Evolutionary conservation across 2,888 invertebrate species (phyloP).

Genomic region (Diabrotica balteata): DNA sequence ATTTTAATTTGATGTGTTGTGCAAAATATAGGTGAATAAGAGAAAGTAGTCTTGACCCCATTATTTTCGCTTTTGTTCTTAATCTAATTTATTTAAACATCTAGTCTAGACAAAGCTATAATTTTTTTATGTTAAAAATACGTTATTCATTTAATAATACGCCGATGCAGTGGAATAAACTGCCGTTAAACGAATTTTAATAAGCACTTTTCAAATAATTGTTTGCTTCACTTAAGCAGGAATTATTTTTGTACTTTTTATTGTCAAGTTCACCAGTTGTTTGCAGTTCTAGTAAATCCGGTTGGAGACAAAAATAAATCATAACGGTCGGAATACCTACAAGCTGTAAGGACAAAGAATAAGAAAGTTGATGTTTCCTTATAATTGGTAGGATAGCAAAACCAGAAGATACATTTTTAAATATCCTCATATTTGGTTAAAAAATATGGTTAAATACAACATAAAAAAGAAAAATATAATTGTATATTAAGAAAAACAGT

Average conservation of each 20-base stretch:
- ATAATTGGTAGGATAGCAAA: background rate
- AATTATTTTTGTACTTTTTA: constrained; percentile 27
- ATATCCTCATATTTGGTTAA: background rate
- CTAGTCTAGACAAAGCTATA: too few species aligned
- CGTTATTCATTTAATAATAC: too few species aligned
- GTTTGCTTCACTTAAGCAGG: background rate
- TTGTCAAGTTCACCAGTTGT: constrained; percentile 14
- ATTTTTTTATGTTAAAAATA: too few species aligned
- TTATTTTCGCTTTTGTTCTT: background rate
- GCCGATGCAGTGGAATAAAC: too few species aligned
- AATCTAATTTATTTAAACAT: background rate
- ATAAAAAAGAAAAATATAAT: too few species aligned
- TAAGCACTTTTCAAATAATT: too few species aligned
- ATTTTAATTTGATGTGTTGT: background rate
- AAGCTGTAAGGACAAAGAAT: background rate
- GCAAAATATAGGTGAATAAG: background rate
- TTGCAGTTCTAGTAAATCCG: constrained; percentile 17
- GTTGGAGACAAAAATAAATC: constrained; percentile 30
- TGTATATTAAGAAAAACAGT: too few species aligned
- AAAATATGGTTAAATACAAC: too few species aligned
- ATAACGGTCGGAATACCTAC: constrained; percentile 4
- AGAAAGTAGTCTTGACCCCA: constrained; percentile 13
- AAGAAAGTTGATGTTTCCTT: background rate
- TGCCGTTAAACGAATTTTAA: too few species aligned
- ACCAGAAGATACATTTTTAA: background rate